Base-by-base conservation (phyloP, 2,797 vertebrate species). In the Gymnodraco acuticeps region DNA sequence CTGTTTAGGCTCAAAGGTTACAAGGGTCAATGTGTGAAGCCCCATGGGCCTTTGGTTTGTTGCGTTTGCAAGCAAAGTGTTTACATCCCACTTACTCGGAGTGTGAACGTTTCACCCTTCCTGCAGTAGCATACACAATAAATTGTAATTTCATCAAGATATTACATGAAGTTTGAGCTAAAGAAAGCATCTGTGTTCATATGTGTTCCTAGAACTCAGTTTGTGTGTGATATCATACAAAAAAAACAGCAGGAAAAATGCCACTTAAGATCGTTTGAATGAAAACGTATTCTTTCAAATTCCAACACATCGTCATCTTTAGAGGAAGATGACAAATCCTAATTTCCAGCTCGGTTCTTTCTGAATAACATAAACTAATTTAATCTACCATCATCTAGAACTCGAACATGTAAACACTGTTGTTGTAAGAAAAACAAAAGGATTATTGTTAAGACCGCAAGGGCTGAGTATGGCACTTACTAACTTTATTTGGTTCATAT, bases 1-100 rank as follows among this genome's bases (percentile, higher is more conserved):
- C 14, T 51, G 46, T 31, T 59, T 27, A 63, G 20, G 38, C 8
- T 33, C 56, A 52, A 45, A 61, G 53, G 23, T 69, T n/a, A 46
- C 17, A 45, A 50, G 16, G 38, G 38, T 70, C 41, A 52, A 12
- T 31, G 11, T 52, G 16, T 43, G 20, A 48, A 52, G 31, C 31
- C 45, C 13, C 52, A 42, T 19, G 42, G 19, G 15, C 14, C 10
- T 45, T 12, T 46, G 51, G 7, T 56, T 13, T 15, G 42, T 67
- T 51, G 42, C 8, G 53, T 14, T 68, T 16, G 20, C 52, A 67
- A 45, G 62, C 45, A 54, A 45, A 45, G 43, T 38, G 42, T 46
- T 67, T 31, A 31, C 46, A 5, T 46, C 23, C 20, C 55, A 60
- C 52, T 55, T 31, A n/a, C 19, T 66, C 16, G 33, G 41, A 45